Evolutionary conservation across 92 coral and sea anemone genomes (phyloP), one percentile per base, ranked within the genome.

Genomic region (Paramuricea clavata): DNA sequence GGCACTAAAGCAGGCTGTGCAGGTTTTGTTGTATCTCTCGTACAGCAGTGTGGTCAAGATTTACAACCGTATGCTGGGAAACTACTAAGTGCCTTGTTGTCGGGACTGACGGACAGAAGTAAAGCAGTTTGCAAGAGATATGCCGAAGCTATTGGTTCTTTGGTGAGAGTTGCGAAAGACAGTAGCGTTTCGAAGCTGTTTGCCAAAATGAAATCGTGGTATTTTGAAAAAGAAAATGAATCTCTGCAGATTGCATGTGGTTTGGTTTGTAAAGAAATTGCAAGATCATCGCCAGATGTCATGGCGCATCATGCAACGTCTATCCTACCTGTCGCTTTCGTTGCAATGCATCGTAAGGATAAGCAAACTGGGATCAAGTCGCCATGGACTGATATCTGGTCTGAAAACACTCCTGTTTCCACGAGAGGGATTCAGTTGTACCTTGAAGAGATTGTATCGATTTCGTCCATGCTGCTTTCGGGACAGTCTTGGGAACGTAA

Each of bases 1-100:
- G 97, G 99, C 61, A 97, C 99, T 61, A 97, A 97, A 92, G 99
- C 93, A 33, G 99, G 98, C 33, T 85, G 97, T 25, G 94, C 98
- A 42, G 89, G 98, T 12, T 91, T 97, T 36, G 97, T 95, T 82
- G 98, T 95, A 50, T 97, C 99, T 64, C 95, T 97, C 47, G 88
- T 94, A 34, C 89, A 89, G 83, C 99, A 97, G 69, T 97, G 99
- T 74, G 83, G 90, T 0, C 94, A 88, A 73, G 98, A 97, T n/a
- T 80, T 97, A 49, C 83, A 92, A 12, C 97, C 97, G 1, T 93
- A 81, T 85, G 97, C 99, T 67, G 99, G 98, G 30, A 96, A 96
- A 84, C 92, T 96, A 7, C 78, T 96, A 31, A 89, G 95, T 81
- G 94, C 99, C n/a, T 83, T 96, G 82, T 60, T 91, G 86, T 85